Percentiles rank a stretch among this genome's conserved stretches.
Conservation (phyloP, 1,140 invertebrate genomes). For the Hycleus cichorii region DNA sequence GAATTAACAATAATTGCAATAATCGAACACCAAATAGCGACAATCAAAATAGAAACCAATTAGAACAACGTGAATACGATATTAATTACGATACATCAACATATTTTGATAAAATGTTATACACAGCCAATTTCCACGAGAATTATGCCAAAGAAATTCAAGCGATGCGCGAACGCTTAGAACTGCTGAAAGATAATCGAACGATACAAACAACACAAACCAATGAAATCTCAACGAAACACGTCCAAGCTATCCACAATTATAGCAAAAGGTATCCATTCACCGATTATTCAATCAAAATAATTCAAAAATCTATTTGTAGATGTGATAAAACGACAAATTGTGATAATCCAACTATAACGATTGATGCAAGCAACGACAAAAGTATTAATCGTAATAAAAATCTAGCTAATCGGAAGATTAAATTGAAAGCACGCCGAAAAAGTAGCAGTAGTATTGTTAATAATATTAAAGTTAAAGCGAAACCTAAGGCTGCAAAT, state of each 20-base stretch:
- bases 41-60: neutral
- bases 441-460: constrained; percentile 9
- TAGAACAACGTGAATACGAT: constrained; percentile 10
- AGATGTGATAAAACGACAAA: too few species aligned
- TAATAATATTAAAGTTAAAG: neutral
- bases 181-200: neutral
- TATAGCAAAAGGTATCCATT: too few species aligned
- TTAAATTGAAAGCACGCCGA: neutral
- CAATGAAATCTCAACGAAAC: too few species aligned
- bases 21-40: neutral
- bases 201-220: too few species aligned
- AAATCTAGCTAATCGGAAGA: neutral
- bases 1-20: neutral
- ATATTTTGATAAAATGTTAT: constrained; percentile 34
- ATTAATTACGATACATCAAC: constrained; percentile 33
- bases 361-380: too few species aligned
- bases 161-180: constrained; percentile 23
- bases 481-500: neutral
- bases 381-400: too few species aligned
- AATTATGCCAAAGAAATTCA: constrained; percentile 33
- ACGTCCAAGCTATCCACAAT: neutral
- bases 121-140: constrained; percentile 26
- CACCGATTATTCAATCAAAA: too few species aligned
- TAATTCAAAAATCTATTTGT: too few species aligned
- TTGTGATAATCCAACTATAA: too few species aligned